Conservation (phyloP, 1,140 invertebrate species). For the Venustaconcha ellipsiformis region DNA sequence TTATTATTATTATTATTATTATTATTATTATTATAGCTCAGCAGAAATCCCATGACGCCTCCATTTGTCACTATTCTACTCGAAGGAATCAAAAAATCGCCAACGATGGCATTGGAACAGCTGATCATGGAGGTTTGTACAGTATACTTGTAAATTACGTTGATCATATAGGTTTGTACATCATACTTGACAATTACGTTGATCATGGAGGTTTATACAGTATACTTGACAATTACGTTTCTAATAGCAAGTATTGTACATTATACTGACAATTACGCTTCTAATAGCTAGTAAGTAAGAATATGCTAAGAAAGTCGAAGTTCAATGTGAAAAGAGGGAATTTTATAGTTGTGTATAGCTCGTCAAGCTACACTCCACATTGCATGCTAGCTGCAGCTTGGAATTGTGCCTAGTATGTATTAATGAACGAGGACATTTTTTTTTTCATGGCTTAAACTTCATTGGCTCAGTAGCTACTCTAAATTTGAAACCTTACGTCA, state of each 20-base stretch:
- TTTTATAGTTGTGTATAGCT: not conserved
- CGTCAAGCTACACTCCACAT: not conserved
- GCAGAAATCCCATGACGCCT: slow-evolving; percentile 44
- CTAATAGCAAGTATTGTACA: not conserved
- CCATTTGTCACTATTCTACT: slow-evolving; percentile 42
- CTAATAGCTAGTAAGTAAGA: not conserved
- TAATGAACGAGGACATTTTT: too few species aligned
- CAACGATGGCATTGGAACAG: slow-evolving; percentile 28
- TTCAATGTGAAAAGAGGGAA: not conserved
- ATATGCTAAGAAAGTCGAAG: not conserved
- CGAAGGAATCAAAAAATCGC: slow-evolving; percentile 32
- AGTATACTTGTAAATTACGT: not conserved
- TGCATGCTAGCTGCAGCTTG: not conserved
- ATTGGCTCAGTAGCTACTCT: too few species aligned
- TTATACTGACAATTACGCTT: not conserved
- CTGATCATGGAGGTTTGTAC: slow-evolving; percentile 34
- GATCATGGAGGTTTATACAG: slow-evolving; percentile 28
- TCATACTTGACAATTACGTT: not conserved
- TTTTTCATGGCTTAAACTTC: too few species aligned
- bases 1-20: slow-evolving; percentile 2
- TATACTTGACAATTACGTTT: not conserved
- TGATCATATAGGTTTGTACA: too few species aligned
- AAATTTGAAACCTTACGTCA: too few species aligned
- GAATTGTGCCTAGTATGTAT: not conserved
- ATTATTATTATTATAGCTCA: slow-evolving; percentile 23